These are phyloP conservation scores for Jaculus jaculus DNA, from an alignment of 2,113 vertebrate species.

Conservation along the genomic window DNA sequence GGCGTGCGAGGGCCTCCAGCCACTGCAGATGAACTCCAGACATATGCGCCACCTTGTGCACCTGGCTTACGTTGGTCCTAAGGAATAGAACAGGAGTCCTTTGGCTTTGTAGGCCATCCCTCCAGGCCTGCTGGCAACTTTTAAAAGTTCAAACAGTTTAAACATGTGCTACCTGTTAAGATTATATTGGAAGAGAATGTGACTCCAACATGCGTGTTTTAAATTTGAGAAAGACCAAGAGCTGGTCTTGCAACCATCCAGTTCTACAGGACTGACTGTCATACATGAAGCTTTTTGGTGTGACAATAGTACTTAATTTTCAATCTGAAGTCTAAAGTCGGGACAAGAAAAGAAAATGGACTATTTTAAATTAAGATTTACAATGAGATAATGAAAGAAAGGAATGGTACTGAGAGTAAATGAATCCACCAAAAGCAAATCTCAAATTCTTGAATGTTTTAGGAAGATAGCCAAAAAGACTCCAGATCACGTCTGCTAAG, in stretches of 20 bases:
- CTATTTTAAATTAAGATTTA: constrained; percentile 14
- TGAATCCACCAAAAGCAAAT: background rate
- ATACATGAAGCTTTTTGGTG: constrained; percentile 43
- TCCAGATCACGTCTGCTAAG: background rate
- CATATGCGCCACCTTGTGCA: too few relatives aligned
- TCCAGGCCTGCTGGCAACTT: background rate
- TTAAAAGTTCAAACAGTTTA: background rate
- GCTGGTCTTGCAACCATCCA: constrained; percentile 18
- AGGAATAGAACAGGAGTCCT: too few relatives aligned
- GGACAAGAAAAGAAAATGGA: constrained; percentile 33
- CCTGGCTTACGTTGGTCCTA: too few relatives aligned
- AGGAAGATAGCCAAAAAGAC: background rate
- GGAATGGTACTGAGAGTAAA: background rate
- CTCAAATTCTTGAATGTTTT: constrained; percentile 22
- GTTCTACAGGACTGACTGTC: background rate
- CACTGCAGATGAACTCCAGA: too few relatives aligned
- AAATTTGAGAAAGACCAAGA: constrained; percentile 46
- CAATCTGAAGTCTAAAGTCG: constrained; percentile 43
- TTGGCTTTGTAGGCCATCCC: too few relatives aligned
- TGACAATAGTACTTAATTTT: background rate
- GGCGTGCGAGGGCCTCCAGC: too few relatives aligned
- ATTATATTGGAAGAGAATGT: background rate
- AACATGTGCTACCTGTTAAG: background rate
- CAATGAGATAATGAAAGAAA: constrained; percentile 12
- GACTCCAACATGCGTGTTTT: background rate